These are phyloP conservation scores for Dicrurus megarhynchus DNA, from an alignment of 2,113 vertebrate species.

Conservation along the genomic window DNA sequence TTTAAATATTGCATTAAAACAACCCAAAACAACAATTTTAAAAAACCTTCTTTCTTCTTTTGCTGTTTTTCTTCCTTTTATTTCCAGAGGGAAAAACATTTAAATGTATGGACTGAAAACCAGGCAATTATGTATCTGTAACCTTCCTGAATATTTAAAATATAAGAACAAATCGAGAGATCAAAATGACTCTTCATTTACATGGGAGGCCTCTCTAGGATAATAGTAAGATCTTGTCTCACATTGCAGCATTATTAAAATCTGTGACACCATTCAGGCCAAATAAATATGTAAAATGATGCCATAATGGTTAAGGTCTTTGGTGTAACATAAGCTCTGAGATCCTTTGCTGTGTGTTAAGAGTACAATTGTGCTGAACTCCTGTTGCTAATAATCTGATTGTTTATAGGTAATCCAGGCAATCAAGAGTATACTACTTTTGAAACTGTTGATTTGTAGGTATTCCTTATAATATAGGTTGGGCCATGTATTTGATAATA, in stretches of 20 bases:
- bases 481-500: not conserved
- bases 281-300: not conserved
- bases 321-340: not conserved
- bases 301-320: not conserved
- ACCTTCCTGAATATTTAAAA: not conserved
- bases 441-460: not conserved
- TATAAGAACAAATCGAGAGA: not conserved
- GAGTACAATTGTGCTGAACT: not conserved
- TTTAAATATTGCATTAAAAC: not conserved
- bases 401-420: not conserved
- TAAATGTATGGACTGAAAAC: not conserved
- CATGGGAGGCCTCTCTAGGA: not conserved
- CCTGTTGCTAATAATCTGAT: not conserved
- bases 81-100: not conserved
- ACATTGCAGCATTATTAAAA: not conserved
- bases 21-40: not conserved
- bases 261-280: not conserved
- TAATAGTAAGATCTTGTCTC: not conserved
- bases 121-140: not conserved
- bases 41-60: not conserved
- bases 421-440: not conserved
- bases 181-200: not conserved
- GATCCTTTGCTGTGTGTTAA: not conserved
- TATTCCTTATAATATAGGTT: not conserved
- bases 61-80: not conserved